Conservation (phyloP, 2,888 invertebrate species). For the Clitarchus hookeri region DNA sequence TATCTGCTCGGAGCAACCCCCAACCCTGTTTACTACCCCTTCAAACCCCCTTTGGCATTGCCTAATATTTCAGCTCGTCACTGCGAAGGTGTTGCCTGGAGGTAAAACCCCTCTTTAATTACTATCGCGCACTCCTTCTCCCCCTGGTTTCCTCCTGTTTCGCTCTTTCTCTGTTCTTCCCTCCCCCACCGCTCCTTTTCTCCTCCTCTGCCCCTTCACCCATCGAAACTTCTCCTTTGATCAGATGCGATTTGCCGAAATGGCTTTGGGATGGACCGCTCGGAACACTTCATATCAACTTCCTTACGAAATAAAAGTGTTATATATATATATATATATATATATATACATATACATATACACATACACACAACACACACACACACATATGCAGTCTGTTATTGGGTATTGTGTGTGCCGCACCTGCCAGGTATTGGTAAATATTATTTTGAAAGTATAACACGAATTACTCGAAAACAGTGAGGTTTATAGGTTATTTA, state of each 20-base stretch:
- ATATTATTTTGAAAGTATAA: too few species aligned
- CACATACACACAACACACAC: neutral
- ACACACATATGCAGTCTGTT: too few species aligned
- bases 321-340: neutral
- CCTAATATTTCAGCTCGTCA: conserved; percentile 14
- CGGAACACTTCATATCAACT: too few species aligned
- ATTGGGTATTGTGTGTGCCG: too few species aligned
- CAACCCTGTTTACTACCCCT: neutral
- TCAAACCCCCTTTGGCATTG: neutral
- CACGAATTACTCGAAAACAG: too few species aligned
- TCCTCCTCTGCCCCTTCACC: neutral
- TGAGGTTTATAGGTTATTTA: too few species aligned
- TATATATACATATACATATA: conserved; percentile 27
- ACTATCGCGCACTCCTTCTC: neutral
- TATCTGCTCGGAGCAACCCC: neutral
- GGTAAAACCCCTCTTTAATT: neutral
- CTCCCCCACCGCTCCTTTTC: neutral
- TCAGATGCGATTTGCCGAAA: neutral
- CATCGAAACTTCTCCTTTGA: neutral
- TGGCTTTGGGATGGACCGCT: too few species aligned
- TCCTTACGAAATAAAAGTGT: neutral
- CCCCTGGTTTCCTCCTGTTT: too few species aligned
- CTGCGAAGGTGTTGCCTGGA: neutral
- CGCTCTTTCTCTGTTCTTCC: too few species aligned
- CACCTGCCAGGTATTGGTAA: too few species aligned